Conservation (phyloP, 2,113 vertebrate species). For the Hassar affinis region DNA sequence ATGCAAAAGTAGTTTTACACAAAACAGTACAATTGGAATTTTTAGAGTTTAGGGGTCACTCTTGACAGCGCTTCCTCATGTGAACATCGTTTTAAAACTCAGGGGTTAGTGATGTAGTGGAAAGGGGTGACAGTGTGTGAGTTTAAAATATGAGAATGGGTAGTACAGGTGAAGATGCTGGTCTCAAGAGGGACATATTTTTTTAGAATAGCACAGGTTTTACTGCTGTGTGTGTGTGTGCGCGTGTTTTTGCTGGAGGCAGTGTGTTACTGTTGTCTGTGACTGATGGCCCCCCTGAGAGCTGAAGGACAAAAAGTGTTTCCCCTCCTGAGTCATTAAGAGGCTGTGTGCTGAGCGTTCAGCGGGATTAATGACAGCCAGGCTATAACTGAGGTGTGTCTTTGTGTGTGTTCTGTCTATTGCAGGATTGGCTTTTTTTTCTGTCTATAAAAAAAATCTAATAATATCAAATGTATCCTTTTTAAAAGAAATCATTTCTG, state of each 20-base stretch:
- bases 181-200: neutral
- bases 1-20: neutral
- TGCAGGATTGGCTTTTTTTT: neutral
- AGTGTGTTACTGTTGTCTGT: slow-evolving; percentile 15
- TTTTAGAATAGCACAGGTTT: neutral
- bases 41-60: neutral
- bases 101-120: neutral
- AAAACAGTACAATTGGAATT: neutral
- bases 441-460: neutral
- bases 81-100: neutral
- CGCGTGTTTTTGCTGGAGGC: slow-evolving; percentile 6
- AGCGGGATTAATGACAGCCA: slow-evolving; percentile 37
- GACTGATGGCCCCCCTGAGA: slow-evolving; percentile 38
- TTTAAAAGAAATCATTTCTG: neutral
- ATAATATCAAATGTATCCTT: neutral
- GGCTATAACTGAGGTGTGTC: slow-evolving; percentile 16
- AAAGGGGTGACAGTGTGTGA: neutral
- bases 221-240: neutral
- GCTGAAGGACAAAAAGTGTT: slow-evolving; percentile 46
- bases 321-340: slow-evolving; percentile 24
- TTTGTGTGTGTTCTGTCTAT: neutral
- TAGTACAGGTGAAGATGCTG: neutral
- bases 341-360: slow-evolving; percentile 28
- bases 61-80: neutral
- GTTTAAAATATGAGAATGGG: neutral